Conservation (phyloP, 2,113 vertebrate genomes). For the Ginglymostoma cirratum region DNA sequence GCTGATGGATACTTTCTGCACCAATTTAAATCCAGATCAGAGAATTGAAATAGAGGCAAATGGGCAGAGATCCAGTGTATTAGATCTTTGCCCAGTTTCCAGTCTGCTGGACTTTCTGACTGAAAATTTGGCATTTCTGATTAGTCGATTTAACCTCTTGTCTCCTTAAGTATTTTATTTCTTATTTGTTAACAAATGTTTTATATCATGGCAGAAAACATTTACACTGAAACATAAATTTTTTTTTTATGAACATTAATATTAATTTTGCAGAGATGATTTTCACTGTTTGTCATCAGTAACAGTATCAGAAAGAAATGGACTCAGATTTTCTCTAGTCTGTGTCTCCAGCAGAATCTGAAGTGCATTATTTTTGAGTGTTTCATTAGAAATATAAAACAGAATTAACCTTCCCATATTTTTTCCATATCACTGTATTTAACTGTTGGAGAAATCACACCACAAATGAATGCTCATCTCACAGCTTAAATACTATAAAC, state of each 20-base stretch:
- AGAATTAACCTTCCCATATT: not conserved
- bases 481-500: not conserved
- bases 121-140: constrained; percentile 1
- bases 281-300: not conserved
- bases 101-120: not conserved
- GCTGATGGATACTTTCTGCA: not conserved
- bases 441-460: not conserved
- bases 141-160: not conserved
- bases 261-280: not conserved
- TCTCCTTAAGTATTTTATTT: not conserved
- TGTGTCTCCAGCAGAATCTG: not conserved
- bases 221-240: not conserved
- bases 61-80: constrained; percentile 15
- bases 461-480: not conserved
- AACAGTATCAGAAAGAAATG: not conserved
- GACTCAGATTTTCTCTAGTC: not conserved
- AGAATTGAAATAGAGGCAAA: not conserved
- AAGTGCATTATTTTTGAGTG: not conserved
- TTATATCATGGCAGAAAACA: not conserved
- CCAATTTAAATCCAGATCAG: constrained; percentile 9
- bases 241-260: not conserved
- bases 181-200: not conserved
- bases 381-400: not conserved
- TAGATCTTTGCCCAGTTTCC: not conserved
- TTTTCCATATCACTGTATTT: not conserved